Conservation (phyloP, 2,797 vertebrate genomes). For the Myotis vivesi region DNA sequence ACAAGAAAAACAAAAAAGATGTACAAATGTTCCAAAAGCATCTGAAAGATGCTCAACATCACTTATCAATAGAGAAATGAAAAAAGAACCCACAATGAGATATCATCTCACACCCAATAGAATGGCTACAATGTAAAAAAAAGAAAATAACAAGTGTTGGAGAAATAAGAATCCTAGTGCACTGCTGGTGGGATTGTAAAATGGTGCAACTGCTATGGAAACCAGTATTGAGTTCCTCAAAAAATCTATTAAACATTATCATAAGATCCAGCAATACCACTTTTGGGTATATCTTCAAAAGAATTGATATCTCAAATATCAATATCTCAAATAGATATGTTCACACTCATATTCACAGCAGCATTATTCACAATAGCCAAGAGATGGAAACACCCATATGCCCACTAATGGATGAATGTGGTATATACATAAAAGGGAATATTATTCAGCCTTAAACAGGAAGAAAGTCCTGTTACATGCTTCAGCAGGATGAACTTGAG, state of each 20-base stretch:
- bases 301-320: neutral
- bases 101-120: neutral
- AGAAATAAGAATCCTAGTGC: neutral
- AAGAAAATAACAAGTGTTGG: neutral
- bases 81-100: neutral
- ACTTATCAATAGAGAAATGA: conserved; percentile 3
- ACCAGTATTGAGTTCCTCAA: neutral
- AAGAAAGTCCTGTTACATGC: neutral
- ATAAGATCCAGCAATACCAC: neutral
- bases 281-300: neutral
- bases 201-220: neutral
- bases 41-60: neutral
- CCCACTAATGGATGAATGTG: neutral
- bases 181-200: neutral
- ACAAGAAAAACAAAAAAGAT: neutral
- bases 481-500: neutral
- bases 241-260: neutral
- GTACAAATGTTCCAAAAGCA: neutral
- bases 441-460: neutral
- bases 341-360: neutral
- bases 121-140: neutral
- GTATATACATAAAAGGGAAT: neutral
- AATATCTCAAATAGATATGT: neutral
- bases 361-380: neutral
- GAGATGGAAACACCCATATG: neutral